phyloP scores from a whole-genome alignment of 1,140 invertebrate species.

The Atopsyche davidsoni region DNA sequence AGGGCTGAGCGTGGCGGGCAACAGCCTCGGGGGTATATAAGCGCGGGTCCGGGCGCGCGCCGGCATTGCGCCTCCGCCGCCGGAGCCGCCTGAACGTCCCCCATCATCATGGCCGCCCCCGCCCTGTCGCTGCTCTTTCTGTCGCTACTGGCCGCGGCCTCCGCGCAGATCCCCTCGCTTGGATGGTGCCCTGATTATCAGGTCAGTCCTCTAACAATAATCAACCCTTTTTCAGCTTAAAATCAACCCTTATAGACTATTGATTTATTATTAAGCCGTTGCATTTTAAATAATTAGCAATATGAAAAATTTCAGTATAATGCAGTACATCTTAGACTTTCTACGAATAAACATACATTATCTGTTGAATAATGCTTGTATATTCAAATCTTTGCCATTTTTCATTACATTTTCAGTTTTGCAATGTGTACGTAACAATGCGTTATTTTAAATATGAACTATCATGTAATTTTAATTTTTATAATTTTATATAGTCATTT shows the following conservation, averaged over 20 bases:
- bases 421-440: too few relatives aligned
- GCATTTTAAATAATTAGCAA: neutral
- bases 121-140: constrained; percentile 37
- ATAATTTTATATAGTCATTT: too few relatives aligned
- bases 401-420: too few relatives aligned
- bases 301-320: too few relatives aligned
- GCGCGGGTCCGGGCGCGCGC: neutral
- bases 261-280: neutral
- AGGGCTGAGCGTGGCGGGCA: neutral
- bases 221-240: neutral
- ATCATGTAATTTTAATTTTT: too few relatives aligned
- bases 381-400: too few relatives aligned
- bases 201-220: constrained; percentile 31
- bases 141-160: constrained; percentile 35
- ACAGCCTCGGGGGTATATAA: constrained; percentile 17
- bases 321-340: too few relatives aligned
- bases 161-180: constrained; percentile 45
- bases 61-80: neutral
- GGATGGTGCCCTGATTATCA: constrained; percentile 48
- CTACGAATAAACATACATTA: too few relatives aligned
- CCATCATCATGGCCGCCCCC: constrained; percentile 39
- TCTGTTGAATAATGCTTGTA: too few relatives aligned
- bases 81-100: neutral
- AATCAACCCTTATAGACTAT: neutral
- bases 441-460: too few relatives aligned